Evolutionary conservation across 2,888 invertebrate genomes (phyloP).

Genomic region (Ophion slaviceki): DNA sequence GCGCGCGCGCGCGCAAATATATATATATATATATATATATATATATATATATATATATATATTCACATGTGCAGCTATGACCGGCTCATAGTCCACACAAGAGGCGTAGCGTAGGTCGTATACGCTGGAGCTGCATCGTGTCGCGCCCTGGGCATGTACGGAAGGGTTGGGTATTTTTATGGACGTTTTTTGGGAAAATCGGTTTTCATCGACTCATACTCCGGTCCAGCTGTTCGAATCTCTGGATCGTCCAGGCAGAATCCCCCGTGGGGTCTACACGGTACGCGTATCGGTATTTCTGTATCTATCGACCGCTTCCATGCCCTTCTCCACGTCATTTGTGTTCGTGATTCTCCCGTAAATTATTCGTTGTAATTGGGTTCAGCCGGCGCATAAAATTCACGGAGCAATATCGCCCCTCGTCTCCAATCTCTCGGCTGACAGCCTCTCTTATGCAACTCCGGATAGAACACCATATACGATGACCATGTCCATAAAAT

Average conservation of each 20-base stretch:
- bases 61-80: constrained; percentile 17
- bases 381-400: constrained; percentile 73
- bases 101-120: background rate
- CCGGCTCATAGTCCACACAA: constrained; percentile 33
- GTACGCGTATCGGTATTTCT: background rate
- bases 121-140: background rate
- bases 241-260: constrained; percentile 8
- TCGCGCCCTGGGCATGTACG: constrained; percentile 1
- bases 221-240: constrained; percentile 23
- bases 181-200: constrained; percentile 45
- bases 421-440: constrained; percentile 17
- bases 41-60: background rate
- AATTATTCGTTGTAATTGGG: constrained; percentile 78
- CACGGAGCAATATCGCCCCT: constrained; percentile 67
- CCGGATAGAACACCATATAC: constrained; percentile 10
- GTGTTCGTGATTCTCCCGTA: constrained; percentile 75
- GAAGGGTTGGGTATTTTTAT: constrained; percentile 49
- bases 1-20: too few species aligned
- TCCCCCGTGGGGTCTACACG: constrained; percentile 7
- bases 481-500: constrained; percentile 27
- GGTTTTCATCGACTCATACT: constrained; percentile 37
- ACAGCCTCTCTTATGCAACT: constrained; percentile 21
- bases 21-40: constrained; percentile 3
- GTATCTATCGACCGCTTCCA: background rate
- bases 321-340: constrained; percentile 72